A percentile compares a stretch with the other conserved stretches of the same genome.
Evolutionary conservation across 2,113 vertebrate genomes (phyloP).

Genomic region (Labeo catla): DNA sequence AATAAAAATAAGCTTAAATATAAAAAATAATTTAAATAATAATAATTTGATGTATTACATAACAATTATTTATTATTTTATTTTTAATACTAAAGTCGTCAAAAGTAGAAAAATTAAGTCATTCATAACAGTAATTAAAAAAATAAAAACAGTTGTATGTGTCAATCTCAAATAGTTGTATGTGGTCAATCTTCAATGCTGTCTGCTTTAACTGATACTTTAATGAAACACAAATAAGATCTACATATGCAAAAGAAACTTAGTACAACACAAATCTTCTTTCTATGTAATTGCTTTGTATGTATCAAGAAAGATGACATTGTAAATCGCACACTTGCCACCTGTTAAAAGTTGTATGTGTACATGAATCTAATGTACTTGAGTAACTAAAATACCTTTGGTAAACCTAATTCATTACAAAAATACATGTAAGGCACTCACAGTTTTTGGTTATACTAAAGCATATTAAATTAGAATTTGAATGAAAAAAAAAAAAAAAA

Average conservation of each 20-base stretch:
- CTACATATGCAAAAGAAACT: not conserved
- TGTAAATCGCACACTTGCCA: not conserved
- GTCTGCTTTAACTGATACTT: not conserved
- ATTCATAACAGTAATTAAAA: too few relatives aligned
- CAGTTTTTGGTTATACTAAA: not conserved
- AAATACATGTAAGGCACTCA: not conserved
- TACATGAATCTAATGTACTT: not conserved
- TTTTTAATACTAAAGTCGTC: not conserved
- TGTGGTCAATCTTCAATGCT: too few relatives aligned
- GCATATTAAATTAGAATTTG: not conserved
- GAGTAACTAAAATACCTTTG: not conserved
- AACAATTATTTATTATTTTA: not conserved
- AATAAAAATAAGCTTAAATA: not conserved
- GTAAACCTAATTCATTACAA: not conserved
- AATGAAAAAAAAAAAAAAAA: not conserved
- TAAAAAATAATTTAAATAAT: not conserved
- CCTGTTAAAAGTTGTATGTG: not conserved
- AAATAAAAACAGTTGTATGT: too few relatives aligned
- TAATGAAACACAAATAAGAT: not conserved
- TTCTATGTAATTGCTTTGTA: not conserved
- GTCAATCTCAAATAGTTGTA: too few relatives aligned
- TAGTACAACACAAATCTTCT: not conserved
- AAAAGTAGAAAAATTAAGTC: not conserved
- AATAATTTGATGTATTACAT: not conserved
- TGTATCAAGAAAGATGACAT: not conserved